phyloP scores from a whole-genome alignment of 2,797 vertebrate species.

The Artibeus jamaicensis region DNA sequence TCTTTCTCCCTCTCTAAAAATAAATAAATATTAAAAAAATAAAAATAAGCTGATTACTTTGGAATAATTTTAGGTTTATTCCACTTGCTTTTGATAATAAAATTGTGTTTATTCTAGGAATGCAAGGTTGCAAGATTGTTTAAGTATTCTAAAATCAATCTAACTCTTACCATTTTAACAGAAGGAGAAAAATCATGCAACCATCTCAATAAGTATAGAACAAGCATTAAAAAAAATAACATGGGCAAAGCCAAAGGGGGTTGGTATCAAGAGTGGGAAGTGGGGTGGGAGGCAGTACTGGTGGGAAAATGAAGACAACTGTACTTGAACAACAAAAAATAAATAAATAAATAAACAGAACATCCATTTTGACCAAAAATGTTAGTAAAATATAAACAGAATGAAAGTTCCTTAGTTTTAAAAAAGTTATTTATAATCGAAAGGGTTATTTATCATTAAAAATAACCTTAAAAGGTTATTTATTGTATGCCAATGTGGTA shows the following conservation, averaged over 20 bases:
- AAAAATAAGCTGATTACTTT: neutral
- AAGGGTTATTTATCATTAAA: too few relatives aligned
- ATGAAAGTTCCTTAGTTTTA: neutral
- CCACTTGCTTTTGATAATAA: neutral
- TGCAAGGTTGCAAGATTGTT: neutral
- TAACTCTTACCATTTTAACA: neutral
- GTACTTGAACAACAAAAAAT: too few relatives aligned
- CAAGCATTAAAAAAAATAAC: neutral
- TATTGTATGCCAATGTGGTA: neutral
- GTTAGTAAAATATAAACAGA: neutral
- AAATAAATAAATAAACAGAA: neutral
- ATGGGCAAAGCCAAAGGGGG: too few relatives aligned
- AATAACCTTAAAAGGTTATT: too few relatives aligned
- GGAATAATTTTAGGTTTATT: neutral
- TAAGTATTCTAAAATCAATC: conserved; percentile 13
- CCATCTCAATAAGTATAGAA: neutral
- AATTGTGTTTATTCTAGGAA: neutral
- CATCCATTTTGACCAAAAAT: neutral
- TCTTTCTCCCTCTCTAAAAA: too few relatives aligned
- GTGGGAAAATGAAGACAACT: too few relatives aligned
- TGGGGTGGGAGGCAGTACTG: too few relatives aligned
- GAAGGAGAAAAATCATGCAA: neutral
- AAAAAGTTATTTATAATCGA: neutral
- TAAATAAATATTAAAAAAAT: too few relatives aligned
- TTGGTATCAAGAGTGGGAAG: too few relatives aligned